Evolutionary conservation across 2,113 vertebrate genomes (phyloP).

Genomic region (Burhinus oedicnemus): DNA sequence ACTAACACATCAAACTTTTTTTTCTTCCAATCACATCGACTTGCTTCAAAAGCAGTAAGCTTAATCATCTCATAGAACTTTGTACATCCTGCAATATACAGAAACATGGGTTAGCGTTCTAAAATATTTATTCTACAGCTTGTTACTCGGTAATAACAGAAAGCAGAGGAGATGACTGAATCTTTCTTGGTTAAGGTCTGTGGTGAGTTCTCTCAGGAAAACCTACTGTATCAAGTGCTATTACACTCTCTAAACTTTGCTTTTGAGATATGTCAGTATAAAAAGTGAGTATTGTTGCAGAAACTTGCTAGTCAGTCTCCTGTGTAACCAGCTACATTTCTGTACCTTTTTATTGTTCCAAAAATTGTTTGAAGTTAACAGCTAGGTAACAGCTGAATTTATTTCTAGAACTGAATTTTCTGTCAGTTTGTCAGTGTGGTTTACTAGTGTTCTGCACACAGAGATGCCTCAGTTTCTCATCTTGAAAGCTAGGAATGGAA

Average conservation of each 20-base stretch:
- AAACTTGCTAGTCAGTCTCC: background rate
- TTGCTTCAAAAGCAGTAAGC: background rate
- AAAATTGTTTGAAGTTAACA: background rate
- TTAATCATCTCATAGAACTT: background rate
- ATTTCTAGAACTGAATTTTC: background rate
- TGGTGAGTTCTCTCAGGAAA: constrained; percentile 19
- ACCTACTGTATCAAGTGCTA: background rate
- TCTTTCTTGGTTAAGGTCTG: background rate
- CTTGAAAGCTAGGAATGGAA: background rate
- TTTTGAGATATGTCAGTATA: background rate
- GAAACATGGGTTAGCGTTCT: rapidly evolving
- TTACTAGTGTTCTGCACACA: background rate
- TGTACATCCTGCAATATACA: background rate
- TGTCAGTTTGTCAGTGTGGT: background rate
- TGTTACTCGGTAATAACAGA: background rate
- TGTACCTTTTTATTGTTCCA: background rate
- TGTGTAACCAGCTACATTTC: background rate
- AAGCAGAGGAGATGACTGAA: background rate
- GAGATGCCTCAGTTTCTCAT: background rate
- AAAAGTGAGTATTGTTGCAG: background rate
- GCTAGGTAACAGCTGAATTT: background rate
- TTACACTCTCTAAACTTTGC: background rate
- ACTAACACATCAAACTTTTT: background rate
- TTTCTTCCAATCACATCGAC: background rate
- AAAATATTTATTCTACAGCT: background rate